Evolutionary conservation across 2,888 invertebrate genomes (phyloP), one percentile per base, ranked within the genome.

Genomic region (Formica aserva): DNA sequence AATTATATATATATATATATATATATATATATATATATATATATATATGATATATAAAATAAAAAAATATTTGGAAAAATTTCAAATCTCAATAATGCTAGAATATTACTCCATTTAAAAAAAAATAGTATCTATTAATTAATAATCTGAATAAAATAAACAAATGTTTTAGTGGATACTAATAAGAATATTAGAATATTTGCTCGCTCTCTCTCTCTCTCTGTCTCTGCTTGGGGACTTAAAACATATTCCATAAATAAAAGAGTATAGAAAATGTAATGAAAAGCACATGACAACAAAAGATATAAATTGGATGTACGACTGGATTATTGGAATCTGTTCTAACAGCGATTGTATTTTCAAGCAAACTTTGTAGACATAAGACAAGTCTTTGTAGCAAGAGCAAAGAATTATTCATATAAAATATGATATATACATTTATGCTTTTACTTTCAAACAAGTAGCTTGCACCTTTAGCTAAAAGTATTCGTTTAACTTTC

Each of bases 401-500:
- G 9, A 35, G 6, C 18, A 52, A 65, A 38, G 18, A 2, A n/a
- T 38, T 66, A 35, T 65, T 65, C 15, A 65, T 13, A 38, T 1
- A 6, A 26, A n/a, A 22, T 15, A 26, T 13, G 0, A 35, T 26
- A n/a, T 32, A 48, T 32, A 26, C 11, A 35, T 18, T 48, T 60
- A n/a, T 38, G 26, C 1, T 38, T 41, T 66, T 29, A 66, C n/a
- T 77, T 38, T 55, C 15, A 32, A 69, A 35, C 11, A 15, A 38
- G 26, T 35, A 11, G 13, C 41, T 41, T 18, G 48, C 18, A 26
- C 3, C 45, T 1, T 26, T 71, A 32, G 18, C 11, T n/a, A 32
- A 32, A 13, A 69, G n/a, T 41, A 78, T 69, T 22, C 4, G 13
- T 15, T 41, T 57, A 41, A 67, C 35, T 55, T 77, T 57, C 32